phyloP scores from a whole-genome alignment of 2,888 invertebrate species.

The Leucoma salicis region DNA sequence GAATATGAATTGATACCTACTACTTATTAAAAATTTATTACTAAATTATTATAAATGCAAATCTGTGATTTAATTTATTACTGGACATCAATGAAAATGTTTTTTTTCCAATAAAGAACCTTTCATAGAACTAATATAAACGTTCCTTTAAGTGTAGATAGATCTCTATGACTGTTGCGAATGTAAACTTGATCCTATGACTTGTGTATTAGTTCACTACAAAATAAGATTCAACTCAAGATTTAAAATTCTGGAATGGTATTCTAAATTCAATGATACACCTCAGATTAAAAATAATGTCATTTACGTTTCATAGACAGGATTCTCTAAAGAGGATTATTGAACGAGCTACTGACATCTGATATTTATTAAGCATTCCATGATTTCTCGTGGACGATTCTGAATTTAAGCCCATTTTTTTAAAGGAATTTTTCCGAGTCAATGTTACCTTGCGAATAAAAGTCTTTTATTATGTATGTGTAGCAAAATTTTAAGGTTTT shows the following conservation, averaged over 20 bases:
- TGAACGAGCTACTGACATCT: too few species aligned
- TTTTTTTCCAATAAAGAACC: constrained; percentile 37
- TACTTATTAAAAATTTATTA: constrained; percentile 52
- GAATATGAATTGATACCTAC: constrained; percentile 35
- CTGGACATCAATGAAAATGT: constrained; percentile 55
- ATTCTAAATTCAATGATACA: too few species aligned
- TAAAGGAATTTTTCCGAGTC: too few species aligned
- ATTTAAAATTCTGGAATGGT: too few species aligned
- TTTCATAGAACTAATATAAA: constrained; percentile 73
- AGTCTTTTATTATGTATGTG: constrained; percentile 42
- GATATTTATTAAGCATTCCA: too few species aligned
- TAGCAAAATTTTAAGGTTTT: constrained; percentile 62
- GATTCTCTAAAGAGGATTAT: too few species aligned
- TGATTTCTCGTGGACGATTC: too few species aligned
- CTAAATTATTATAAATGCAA: constrained; percentile 69
- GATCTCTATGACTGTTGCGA: constrained; percentile 76
- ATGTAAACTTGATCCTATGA: constrained; percentile 31
- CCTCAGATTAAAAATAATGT: too few species aligned
- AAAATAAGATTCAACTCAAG: too few species aligned
- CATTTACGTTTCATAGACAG: too few species aligned
- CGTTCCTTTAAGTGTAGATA: constrained; percentile 80
- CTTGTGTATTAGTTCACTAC: too few species aligned
- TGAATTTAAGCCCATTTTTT: too few species aligned
- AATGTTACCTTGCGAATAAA: constrained; percentile 51
- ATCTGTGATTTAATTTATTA: constrained; percentile 81